Evolutionary conservation across 1,140 invertebrate genomes (phyloP), one percentile per base, ranked within the genome.

Genomic region (Papilio dardanus): DNA sequence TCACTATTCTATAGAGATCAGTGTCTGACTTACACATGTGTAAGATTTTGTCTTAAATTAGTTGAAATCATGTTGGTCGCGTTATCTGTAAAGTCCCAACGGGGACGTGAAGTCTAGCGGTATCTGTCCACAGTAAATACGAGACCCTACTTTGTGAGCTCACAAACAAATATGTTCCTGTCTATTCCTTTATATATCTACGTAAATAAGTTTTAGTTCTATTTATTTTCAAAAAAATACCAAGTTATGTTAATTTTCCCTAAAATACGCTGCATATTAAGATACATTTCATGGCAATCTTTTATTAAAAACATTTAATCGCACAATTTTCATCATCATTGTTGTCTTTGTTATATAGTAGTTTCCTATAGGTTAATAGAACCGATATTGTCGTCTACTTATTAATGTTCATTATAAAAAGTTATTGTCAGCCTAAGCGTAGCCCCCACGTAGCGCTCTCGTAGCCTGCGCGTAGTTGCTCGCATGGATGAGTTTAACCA

Each of bases 401-500:
- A 50, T 58, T 24, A 12, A 30, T 8, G 0, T 16, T 28, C 5
- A 62, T 14, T 62, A 6, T 28, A 62, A 62, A 62, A 62, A 62
- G 10, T 4, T 28, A 30, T 62, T 14, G 54, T 28, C 54, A 21
- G 24, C 30, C n/a, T n/a, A n/a, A n/a, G n/a, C n/a, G n/a, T 28
- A 28, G 3, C 54, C 24, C 21, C 10, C 12, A 16, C 10, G n/a
- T n/a, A n/a, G n/a, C n/a, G n/a, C n/a, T n/a, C n/a, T n/a, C n/a
- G n/a, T 28, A 28, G 3, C 54, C 24, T 12, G 2, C 12, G 5
- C 10, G 10, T 62, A 62, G 54, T 12, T 12, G 12, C 10, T 62
- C 24, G 24, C 54, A 62, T n/a, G n/a, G 54, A 62, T 19, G 21
- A 62, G 54, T 62, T 62, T 62, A 62, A 62, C 54, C 54, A 62